Base-by-base conservation (phyloP, 1,140 invertebrate species). In the Drosophila triauraria region DNA sequence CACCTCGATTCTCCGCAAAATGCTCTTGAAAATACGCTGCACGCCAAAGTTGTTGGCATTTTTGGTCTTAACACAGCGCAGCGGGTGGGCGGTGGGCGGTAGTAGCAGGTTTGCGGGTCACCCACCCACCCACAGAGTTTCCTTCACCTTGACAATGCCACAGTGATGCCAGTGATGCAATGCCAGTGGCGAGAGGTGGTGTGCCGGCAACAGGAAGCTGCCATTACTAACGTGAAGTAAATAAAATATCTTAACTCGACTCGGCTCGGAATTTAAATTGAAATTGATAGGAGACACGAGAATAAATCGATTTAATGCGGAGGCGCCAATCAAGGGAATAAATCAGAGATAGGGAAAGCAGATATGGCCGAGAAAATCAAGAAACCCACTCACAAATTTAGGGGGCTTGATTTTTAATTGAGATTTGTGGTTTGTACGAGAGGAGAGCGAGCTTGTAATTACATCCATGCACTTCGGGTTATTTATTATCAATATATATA, bases 101-200 rank as follows among this genome's bases (percentile, higher is more conserved):
- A n/a, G 20, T 20, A 20, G 20, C 20, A 20, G 20, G 20, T 20
- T 20, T 32, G 30, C 7, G 17, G 57, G 35, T 60, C 17, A 27
- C 38, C 12, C 53, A 17, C 17, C 13, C 30, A 38, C 51, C 54
- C 61, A 38, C 48, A 72, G 40, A 17, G 48, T 53, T 40, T 17
- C 65, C 65, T 65, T 69, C 61, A 69, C 65, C 65, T 69, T 69
- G 65, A 64, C 61, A 64, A 43, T 64, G 65, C 59, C 59, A 64
- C 65, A 42, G 32, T 38, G 44, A 48, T 68, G 64, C 35, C 65
- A 42, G 32, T 38, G 44, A 48, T 68, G 64, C 35, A 68, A 47
- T 57, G 9, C 10, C 40, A 32, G 30, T 32, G 42, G 12, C 43
- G n/a, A 23, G 20, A 12, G 20, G 25, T 20, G 20, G 40, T 10